Base-by-base conservation (phyloP, 2,888 invertebrate species). In the Watsonalla binaria region DNA sequence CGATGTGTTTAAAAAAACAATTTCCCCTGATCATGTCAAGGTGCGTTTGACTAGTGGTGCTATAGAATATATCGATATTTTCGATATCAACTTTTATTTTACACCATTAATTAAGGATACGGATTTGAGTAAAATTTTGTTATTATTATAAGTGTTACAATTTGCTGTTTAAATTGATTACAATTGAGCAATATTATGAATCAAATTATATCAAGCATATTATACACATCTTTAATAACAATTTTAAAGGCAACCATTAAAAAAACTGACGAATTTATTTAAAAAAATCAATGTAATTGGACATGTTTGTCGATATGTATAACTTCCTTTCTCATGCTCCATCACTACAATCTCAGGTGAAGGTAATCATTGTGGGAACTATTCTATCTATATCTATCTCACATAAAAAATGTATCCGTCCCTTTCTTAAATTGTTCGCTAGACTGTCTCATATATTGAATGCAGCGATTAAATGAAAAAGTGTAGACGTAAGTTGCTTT, bases 321-420 rank as follows among this genome's bases (percentile, higher is more conserved):
- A 37, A 37, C 42, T 42, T 42, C 42, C 42, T 8, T 45, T 51
- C 14, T 34, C 45, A 7, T 33, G 13, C 47, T 46, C 51, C 66
- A 59, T 61, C 70, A 58, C 74, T 71, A 35, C 54, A 66, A 68
- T 66, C 79, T 84, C 84, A 87, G 84, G 84, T 87, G 86, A 86
- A 86, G 81, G 84, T 89, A 88, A 90, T 90, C 88, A 76, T 84
- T 88, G 89, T 90, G 90, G 87, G 90, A 90, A 90, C 83, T 76
- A 78, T 80, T 78, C 73, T 76, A 65, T 68, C 82, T 76, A 68
- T 83, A 65, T 68, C 82, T 76, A 68, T 83, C 83, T 83, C 83
- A 75, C 63, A 69, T 67, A 61, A 68, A 78, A 68, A 67, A 65
- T 82, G 71, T 68, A 56, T 65, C 78, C 64, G 51, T 88, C 86